Evolutionary conservation across 2,797 vertebrate genomes (phyloP), one percentile per base, ranked within the genome.

Genomic region (Aplochiton taeniatus): DNA sequence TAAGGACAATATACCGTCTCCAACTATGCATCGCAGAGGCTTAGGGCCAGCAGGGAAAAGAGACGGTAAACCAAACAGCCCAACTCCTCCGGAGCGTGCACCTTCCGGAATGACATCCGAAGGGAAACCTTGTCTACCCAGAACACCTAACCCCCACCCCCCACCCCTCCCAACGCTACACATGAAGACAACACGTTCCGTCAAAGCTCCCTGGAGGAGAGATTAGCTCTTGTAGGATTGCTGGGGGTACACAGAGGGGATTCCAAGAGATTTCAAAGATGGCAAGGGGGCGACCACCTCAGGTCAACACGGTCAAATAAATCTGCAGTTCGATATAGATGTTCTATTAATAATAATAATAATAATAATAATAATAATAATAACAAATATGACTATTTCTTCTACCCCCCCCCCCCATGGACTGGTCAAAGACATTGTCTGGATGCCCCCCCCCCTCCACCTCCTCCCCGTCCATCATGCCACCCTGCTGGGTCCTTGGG

Each of bases 381-480:
- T 31, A 31, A 2, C 6, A 31, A 31, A 31, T 31, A 31, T 6
- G 6, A 31, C 63, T 74, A 82, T 81, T 80, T 12, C 51, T 12
- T 50, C 43, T 43, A 12, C 66, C 18, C 50, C 9, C 19, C 51
- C 13, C 58, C 58, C 14, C 69, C 62, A 43, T 76, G 63, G 79
- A 81, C 78, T 80, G 85, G 88, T 87, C 88, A 87, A 83, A 88
- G 77, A 78, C 83, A 88, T 90, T 45, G 14, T 8, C 9, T 10
- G 57, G 52, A 9, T 18, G 57, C 16, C 18, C 42, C 12, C 47
- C 56, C 47, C 1, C 55, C 47, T 49, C 56, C 73, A 69, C 82
- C 78, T 73, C 69, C 78, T 79, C 82, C 82, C 78, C 79, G 93
- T 93, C 90, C 88, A 92, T 93, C 92, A 92, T 77, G 70, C 85